phyloP scores from a whole-genome alignment of 92 coral and sea anemone species.

The Zoanthus gigantus region DNA sequence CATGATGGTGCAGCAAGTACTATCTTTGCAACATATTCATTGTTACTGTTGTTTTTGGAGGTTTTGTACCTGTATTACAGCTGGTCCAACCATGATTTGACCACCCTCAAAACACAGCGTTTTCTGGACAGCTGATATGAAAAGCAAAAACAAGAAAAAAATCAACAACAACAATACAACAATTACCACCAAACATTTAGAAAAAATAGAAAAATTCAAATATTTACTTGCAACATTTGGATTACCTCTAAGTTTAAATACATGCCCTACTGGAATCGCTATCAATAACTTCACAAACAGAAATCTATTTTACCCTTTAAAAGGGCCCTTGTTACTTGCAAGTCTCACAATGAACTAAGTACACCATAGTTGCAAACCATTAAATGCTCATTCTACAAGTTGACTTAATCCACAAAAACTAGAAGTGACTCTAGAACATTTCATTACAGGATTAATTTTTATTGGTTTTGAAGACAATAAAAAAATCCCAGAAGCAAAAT shows the following conservation, averaged over 20 bases:
- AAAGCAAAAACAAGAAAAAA: slow-evolving; percentile 26
- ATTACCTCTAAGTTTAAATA: slow-evolving; percentile 17
- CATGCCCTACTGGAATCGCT: slow-evolving; percentile 22
- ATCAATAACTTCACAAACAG: slow-evolving; percentile 19
- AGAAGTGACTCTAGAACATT: slow-evolving; percentile 19
- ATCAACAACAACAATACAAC: slow-evolving; percentile 13
- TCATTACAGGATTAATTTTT: slow-evolving; percentile 17
- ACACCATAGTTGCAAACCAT: slow-evolving; percentile 48
- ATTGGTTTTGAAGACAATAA: slow-evolving; percentile 18
- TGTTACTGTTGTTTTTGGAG: slow-evolving; percentile 32
- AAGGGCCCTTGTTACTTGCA: slow-evolving; percentile 22
- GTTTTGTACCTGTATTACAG: slow-evolving; percentile 43
- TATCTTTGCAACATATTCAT: slow-evolving; percentile 36
- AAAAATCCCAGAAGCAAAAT: slow-evolving; percentile 16
- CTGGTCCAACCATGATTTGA: slow-evolving; percentile 48
- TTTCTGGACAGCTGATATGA: slow-evolving; percentile 41
- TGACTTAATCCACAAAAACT: slow-evolving; percentile 33
- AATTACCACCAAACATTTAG: slow-evolving; percentile 13
- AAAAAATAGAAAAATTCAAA: slow-evolving; percentile 12
- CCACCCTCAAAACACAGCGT: slow-evolving; percentile 51
- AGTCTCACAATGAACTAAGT: slow-evolving; percentile 20
- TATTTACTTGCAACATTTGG: slow-evolving; percentile 13
- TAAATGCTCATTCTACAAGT: slow-evolving; percentile 44
- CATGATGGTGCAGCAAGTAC: slow-evolving; percentile 22
- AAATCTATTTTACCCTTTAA: slow-evolving; percentile 14